Percentiles rank a stretch among this genome's conserved stretches.
These are phyloP conservation scores for Atherinomorus stipes DNA, from an alignment of 2,113 vertebrate species.

Conservation along the genomic window DNA sequence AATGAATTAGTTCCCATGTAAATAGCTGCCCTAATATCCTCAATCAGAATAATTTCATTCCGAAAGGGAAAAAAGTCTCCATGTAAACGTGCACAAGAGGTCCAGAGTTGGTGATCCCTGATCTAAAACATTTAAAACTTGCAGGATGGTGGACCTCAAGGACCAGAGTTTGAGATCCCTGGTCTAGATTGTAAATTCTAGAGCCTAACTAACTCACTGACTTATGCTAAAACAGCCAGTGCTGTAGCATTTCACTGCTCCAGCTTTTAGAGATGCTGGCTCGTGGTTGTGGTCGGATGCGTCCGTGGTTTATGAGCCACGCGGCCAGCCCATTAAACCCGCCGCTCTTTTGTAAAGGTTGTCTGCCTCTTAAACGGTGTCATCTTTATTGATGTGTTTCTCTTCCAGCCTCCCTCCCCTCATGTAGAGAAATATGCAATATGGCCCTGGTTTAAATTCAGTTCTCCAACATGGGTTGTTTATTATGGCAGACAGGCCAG, in stretches of 20 bases:
- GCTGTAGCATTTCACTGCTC: conserved; percentile 46
- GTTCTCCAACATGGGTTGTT: conserved; percentile 79
- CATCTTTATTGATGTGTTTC: conserved; percentile 84
- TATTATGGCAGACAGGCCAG: conserved; percentile 79
- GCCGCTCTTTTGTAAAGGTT: conserved; percentile 86
- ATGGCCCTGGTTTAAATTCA: conserved; percentile 85
- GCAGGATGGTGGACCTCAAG: too few relatives aligned
- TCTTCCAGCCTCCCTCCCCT: conserved; percentile 53
- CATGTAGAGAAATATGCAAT: conserved; percentile 75
- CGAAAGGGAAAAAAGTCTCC: too few relatives aligned
- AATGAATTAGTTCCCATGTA: too few relatives aligned
- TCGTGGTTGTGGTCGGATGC: conserved; percentile 58
- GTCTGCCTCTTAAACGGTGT: conserved; percentile 86
- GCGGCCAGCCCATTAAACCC: conserved; percentile 79
- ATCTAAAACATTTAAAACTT: too few relatives aligned
- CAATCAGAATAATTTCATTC: too few relatives aligned
- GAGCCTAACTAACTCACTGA: conserved; percentile 37
- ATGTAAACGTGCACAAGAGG: too few relatives aligned
- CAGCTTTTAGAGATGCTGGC: conserved; percentile 53
- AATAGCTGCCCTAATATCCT: too few relatives aligned
- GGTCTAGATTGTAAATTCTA: conserved; percentile 23
- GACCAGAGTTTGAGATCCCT: too few relatives aligned
- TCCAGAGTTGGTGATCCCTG: too few relatives aligned
- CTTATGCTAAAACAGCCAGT: conserved; percentile 25
- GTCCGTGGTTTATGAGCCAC: conserved; percentile 77